Percentiles rank a stretch among this genome's conserved stretches.
Evolutionary conservation across 2,113 vertebrate species (phyloP).

Genomic region (Plecotus auritus): DNA sequence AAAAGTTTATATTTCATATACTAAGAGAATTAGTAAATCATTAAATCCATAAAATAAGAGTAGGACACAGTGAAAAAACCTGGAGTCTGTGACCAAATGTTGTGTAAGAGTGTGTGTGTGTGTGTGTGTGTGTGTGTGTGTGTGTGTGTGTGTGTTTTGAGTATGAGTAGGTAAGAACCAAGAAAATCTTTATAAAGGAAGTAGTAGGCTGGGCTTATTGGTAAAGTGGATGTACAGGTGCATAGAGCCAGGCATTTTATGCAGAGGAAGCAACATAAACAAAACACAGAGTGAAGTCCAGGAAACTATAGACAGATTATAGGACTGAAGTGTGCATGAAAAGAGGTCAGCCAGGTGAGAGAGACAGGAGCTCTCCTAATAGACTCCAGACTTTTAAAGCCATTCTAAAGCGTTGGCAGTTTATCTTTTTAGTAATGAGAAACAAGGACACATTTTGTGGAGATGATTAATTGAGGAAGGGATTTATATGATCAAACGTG

Average conservation of each 20-base stretch:
- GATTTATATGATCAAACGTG: not conserved
- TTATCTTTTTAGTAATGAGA: not conserved
- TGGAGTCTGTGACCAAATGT: not conserved
- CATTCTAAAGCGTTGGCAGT: not conserved
- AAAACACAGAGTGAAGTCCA: not conserved
- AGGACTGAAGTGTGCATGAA: not conserved
- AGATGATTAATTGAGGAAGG: not conserved
- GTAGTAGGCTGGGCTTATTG: not conserved
- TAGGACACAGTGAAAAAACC: not conserved
- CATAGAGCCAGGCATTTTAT: not conserved
- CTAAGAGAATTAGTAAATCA: not conserved
- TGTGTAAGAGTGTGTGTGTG: not conserved
- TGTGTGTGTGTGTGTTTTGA: not conserved
- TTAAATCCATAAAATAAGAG: constrained; percentile 6
- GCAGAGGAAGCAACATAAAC: not conserved
- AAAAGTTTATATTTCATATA: not conserved
- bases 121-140: not conserved
- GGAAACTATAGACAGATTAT: not conserved
- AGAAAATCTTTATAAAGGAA: not conserved
- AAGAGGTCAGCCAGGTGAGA: not conserved
- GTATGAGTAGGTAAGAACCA: not conserved
- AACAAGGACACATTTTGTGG: not conserved
- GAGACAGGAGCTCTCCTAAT: not conserved
- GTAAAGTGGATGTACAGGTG: not conserved
- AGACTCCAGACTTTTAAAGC: not conserved